Conservation (phyloP, 2,113 vertebrate species). For the Tilapia sparmanii region DNA sequence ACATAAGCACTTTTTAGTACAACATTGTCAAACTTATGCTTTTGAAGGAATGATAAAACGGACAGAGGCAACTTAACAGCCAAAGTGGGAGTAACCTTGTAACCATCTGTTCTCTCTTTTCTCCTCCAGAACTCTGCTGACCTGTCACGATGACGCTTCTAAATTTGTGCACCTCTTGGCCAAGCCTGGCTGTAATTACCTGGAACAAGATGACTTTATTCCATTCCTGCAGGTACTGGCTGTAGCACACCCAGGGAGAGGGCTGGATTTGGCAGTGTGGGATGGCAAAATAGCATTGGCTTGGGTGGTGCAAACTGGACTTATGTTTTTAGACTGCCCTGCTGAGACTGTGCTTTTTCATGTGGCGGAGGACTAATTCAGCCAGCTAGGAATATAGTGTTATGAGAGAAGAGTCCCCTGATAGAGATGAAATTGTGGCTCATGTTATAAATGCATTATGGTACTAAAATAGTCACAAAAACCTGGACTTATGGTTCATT, state of each 20-base stretch:
- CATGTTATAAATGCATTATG: not conserved
- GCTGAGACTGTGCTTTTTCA: slow-evolving; percentile 16
- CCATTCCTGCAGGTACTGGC: slow-evolving; percentile 90
- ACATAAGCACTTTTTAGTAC: not conserved
- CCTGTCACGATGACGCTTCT: slow-evolving; percentile 88
- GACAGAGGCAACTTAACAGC: not conserved
- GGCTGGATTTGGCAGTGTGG: slow-evolving; percentile 15
- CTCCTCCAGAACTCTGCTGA: slow-evolving; percentile 81
- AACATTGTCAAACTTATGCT: not conserved
- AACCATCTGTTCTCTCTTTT: slow-evolving; percentile 72
- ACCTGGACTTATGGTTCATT: not conserved
- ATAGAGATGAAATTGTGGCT: not conserved
- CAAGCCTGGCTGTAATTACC: slow-evolving; percentile 86
- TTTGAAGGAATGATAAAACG: not conserved
- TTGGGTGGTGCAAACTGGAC: slow-evolving; percentile 16
- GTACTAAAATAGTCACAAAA: not conserved
- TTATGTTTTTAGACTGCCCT: not conserved
- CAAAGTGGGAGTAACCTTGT: slow-evolving; percentile 37
- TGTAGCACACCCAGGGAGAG: slow-evolving; percentile 43
- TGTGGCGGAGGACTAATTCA: slow-evolving; percentile 7
- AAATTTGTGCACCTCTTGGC: slow-evolving; percentile 91
- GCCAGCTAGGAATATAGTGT: not conserved
- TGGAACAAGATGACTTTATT: slow-evolving; percentile 96
- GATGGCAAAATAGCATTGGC: slow-evolving; percentile 8
- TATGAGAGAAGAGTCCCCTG: not conserved